Evolutionary conservation across 2,113 vertebrate genomes (phyloP), one percentile per base, ranked within the genome.

Genomic region (Sinocyclocheilus rhinocerous): DNA sequence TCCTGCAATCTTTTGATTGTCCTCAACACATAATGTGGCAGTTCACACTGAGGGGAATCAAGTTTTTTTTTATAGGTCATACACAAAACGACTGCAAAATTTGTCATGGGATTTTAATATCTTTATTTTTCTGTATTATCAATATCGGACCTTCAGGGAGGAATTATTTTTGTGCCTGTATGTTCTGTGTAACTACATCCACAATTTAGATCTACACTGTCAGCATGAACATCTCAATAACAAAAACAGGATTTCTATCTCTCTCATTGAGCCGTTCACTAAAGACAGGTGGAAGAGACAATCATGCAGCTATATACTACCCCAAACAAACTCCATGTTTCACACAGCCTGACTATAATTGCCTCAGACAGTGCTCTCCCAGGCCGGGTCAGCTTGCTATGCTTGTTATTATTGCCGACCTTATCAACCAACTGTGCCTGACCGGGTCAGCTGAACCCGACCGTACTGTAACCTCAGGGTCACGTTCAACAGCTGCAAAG

Each of bases 401-500:
- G 48, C 69, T 89, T 81, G 86, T 89, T 90, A 90, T 94, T 93
- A 92, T 87, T 83, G 55, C 85, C 89, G 92, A 92, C 91, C 88
- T 91, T 91, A 91, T 92, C 94, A 87, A 84, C 86, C 86, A 91
- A 87, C 88, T 87, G 59, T 80, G 86, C 83, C 84, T 76, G 86
- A 84, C 90, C 83, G 39, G 85, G 89, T 90, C 92, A 93, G 81
- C 87, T 92, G 92, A 95, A 92, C 92, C 89, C 90, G 84, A 81
- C 86, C 92, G 83, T 84, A 87, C 92, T 90, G 81, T 90, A 88
- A 84, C 67, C 45, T 76, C 87, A 65, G 63, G 87, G 86, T 93
- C 69, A 69, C 90, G 91, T 91, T 94, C 73, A 95, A 93, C 90
- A 93, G 92, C 93, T 92, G 91, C 88, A 89, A 85, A 90, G 93